phyloP scores from a whole-genome alignment of 1,140 invertebrate genomes.

The Nebria ingens region DNA sequence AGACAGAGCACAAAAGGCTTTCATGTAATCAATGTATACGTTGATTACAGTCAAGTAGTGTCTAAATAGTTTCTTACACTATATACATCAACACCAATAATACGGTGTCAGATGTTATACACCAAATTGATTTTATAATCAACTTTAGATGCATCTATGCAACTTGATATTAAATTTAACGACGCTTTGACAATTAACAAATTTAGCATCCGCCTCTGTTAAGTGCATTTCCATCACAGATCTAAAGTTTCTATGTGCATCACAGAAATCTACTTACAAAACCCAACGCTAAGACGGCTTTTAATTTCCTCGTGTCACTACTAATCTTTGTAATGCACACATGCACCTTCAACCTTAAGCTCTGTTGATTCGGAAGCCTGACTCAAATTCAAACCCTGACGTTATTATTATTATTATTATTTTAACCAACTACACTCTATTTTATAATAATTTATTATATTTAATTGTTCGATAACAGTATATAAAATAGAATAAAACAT shows the following conservation, averaged over 20 bases:
- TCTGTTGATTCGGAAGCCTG: too few relatives aligned
- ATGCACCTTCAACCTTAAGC: too few relatives aligned
- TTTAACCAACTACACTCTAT: too few relatives aligned
- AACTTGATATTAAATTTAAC: neutral
- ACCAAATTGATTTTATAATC: neutral
- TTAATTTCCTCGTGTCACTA: neutral
- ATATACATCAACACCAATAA: too few relatives aligned
- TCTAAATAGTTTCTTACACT: neutral
- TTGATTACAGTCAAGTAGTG: neutral
- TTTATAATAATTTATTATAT: too few relatives aligned
- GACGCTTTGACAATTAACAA: neutral
- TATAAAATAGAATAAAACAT: too few relatives aligned
- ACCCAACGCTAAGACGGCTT: neutral
- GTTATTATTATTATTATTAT: too few relatives aligned
- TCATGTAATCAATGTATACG: neutral
- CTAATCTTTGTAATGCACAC: neutral
- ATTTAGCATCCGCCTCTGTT: neutral
- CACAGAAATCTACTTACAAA: neutral
- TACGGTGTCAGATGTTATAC: neutral
- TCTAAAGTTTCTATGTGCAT: neutral
- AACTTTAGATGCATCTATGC: neutral
- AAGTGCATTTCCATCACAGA: neutral
- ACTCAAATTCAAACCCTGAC: too few relatives aligned
- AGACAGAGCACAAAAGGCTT: too few relatives aligned
- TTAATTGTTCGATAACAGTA: too few relatives aligned